Conservation (phyloP, 2,113 vertebrate species). For the Jacana jacana region DNA sequence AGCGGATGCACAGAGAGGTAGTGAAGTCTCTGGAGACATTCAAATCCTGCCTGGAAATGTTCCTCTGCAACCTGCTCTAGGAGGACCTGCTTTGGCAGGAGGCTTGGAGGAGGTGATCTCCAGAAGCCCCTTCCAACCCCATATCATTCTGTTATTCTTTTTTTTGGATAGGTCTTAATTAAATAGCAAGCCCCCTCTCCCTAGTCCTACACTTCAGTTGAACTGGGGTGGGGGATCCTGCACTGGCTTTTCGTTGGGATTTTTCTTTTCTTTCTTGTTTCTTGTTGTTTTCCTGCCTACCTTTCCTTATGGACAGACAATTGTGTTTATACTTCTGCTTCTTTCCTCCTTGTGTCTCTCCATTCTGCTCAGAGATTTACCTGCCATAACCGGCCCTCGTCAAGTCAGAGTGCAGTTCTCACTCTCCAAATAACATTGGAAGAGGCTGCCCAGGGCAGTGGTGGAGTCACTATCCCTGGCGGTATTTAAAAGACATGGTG, state of each 20-base stretch:
- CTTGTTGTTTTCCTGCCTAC: fast-evolving
- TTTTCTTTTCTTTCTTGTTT: background rate
- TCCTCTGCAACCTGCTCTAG: no score
- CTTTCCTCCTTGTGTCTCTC: background rate
- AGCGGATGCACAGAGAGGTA: no score
- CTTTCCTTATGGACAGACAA: background rate
- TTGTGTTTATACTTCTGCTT: background rate
- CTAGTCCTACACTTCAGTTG: background rate
- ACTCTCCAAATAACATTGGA: no score
- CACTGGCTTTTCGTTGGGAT: background rate
- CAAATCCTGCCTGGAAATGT: no score
- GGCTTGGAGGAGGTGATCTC: no score
- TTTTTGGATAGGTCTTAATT: background rate
- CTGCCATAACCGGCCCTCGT: background rate
- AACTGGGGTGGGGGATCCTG: fast-evolving
- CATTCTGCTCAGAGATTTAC: background rate
- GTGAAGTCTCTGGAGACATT: no score
- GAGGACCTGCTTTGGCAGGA: no score
- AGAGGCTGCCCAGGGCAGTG: no score
- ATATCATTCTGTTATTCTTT: background rate
- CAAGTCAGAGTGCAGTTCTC: fast-evolving
- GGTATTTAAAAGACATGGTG: no score
- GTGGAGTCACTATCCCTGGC: no score
- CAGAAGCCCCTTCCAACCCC: no score
- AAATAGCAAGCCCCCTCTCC: background rate